Evolutionary conservation across 2,888 invertebrate genomes (phyloP).

Genomic region (Hydropsyche betteni): DNA sequence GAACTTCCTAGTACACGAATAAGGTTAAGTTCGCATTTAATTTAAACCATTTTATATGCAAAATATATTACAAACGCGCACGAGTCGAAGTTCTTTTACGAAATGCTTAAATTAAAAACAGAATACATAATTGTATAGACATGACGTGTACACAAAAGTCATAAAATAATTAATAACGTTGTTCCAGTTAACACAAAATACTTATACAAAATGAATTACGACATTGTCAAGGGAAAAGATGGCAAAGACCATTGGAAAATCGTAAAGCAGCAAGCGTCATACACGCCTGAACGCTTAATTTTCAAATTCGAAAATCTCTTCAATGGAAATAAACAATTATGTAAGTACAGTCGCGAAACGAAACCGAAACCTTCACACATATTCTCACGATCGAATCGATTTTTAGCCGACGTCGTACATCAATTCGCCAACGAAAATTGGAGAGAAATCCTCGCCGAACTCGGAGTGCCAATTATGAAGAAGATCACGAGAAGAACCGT

Average conservation of each 20-base stretch:
- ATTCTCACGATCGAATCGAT: too few species aligned
- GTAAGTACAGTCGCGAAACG: constrained; percentile 11
- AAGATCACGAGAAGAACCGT: constrained; percentile 22
- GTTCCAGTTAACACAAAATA: constrained; percentile 19
- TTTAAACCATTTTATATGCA: too few species aligned
- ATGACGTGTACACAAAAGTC: too few species aligned
- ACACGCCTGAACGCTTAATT: constrained; percentile 8
- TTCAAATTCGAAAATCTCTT: constrained; percentile 35
- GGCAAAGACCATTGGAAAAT: constrained; percentile 39
- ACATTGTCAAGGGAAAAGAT: constrained; percentile 38
- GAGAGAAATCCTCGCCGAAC: constrained; percentile 31
- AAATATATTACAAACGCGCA: too few species aligned
- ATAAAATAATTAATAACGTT: too few species aligned
- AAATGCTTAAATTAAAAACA: too few species aligned
- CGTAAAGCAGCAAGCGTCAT: constrained; percentile 19
- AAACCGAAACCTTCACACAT: too few species aligned
- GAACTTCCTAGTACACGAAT: too few species aligned
- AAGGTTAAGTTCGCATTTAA: too few species aligned
- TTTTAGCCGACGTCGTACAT: constrained; percentile 40
- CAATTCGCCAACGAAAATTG: constrained; percentile 37
- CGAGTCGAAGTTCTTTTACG: too few species aligned
- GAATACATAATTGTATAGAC: too few species aligned
- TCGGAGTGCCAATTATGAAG: constrained; percentile 26
- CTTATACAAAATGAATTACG: constrained; percentile 31
- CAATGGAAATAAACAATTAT: constrained; percentile 38